Conservation (phyloP, 2,797 vertebrate species). For the Picus viridis region DNA sequence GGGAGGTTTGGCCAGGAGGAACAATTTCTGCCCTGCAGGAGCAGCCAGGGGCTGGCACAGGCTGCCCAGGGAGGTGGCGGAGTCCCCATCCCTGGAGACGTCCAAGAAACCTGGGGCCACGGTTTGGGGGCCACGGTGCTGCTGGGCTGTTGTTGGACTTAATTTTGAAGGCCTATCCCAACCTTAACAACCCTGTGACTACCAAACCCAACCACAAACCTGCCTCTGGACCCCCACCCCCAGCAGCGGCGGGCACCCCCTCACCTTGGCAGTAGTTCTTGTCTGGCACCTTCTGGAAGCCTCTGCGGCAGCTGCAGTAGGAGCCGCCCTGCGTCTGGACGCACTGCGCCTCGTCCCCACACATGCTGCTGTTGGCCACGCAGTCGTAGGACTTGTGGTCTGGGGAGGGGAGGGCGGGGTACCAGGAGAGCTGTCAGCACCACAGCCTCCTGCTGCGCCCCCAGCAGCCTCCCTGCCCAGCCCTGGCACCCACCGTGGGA, state of each 20-base stretch:
- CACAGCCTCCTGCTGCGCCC: accelerated
- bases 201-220: background rate
- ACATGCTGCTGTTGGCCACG: constrained; percentile 84
- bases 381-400: constrained; percentile 88
- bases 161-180: no score
- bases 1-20: no score
- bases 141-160: no score
- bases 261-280: constrained; percentile 91
- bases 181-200: no score
- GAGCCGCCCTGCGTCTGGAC: constrained; percentile 81
- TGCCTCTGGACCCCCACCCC: accelerated
- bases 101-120: no score
- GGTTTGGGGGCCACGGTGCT: no score
- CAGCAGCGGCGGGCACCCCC: constrained; percentile 64
- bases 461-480: background rate
- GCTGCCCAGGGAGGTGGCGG: no score
- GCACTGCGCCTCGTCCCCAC: constrained; percentile 90
- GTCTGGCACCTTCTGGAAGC: constrained; percentile 86
- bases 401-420: constrained; percentile 24
- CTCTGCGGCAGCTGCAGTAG: constrained; percentile 90
- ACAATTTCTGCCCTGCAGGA: no score
- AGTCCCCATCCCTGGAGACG: no score
- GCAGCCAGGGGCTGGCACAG: no score
- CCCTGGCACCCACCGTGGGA: constrained; percentile 80
- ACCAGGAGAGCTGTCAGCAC: background rate